A percentile compares a stretch with the other conserved stretches of the same genome.
These are phyloP conservation scores for Characodon lateralis DNA, from an alignment of 2,797 vertebrate genomes.

Conservation along the genomic window DNA sequence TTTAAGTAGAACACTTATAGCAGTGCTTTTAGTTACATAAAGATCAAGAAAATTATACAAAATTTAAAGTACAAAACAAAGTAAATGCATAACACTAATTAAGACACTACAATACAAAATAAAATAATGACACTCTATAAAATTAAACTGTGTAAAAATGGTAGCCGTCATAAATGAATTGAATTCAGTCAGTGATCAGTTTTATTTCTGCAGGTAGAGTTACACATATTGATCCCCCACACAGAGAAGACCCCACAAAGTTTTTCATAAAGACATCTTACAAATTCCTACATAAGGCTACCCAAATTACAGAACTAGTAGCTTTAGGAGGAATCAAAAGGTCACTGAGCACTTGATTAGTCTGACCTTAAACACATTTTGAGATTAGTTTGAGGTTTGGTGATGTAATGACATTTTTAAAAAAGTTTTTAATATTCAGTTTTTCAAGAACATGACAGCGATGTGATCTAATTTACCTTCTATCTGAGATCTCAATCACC, in stretches of 20 bases:
- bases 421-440: not conserved
- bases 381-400: not conserved
- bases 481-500: not conserved
- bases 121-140: too few species aligned
- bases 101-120: too few species aligned
- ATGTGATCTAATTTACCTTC: not conserved
- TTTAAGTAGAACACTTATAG: not conserved
- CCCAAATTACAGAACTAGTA: not conserved
- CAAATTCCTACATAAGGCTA: not conserved
- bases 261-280: not conserved
- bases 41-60: not conserved
- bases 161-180: too few species aligned
- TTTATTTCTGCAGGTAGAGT: not conserved
- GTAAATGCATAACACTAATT: too few species aligned
- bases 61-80: not conserved
- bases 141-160: not conserved
- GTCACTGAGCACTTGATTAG: not conserved
- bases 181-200: not conserved
- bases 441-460: not conserved
- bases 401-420: not conserved
- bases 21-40: not conserved
- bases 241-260: not conserved
- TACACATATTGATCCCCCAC: not conserved
- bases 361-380: not conserved
- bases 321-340: not conserved